Evolutionary conservation across 2,113 vertebrate species (phyloP), one percentile per base, ranked within the genome.

Genomic region (Bagarius yarrelli): DNA sequence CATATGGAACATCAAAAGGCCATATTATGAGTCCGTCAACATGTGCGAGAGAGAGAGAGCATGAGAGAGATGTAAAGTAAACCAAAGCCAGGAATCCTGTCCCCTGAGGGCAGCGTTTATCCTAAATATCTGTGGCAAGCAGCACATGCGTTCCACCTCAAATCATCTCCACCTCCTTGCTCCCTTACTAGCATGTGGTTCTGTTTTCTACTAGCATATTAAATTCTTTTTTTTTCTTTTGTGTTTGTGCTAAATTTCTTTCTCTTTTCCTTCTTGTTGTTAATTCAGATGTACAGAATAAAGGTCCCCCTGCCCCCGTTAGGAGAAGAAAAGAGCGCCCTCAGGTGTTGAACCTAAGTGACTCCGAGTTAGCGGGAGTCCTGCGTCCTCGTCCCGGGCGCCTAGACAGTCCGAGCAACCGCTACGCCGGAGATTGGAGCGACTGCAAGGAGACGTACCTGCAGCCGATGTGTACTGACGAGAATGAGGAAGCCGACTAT

Each of bases 381-480:
- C 91, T 98, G 69, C 92, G 98, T 56, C 94, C 96, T 3, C 91
- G 93, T 73, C 93, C 93, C 0, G 94, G 94, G 0, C 94, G 95
- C 0, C 85, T 99, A 18, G 97, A 99, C 89, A 99, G 98, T 85
- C 96, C 97, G 0, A 99, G 98, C 90, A 99, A 99, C 91, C 97
- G 98, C 79, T 99, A 99, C 0, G 98, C 98, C 0, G 97, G 97
- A 21, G 98, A 98, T 92, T 99, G 98, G 98, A 99, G 96, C 70
- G 75, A 93, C 59, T 99, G 97, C 23, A 94, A 94, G 25, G 95
- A 96, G 64, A 93, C 84, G 80, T 99, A 98, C 88, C 92, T 95
- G 82, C 92, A 90, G 59, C 88, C 85, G 57, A 57, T 81, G 81
- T 82, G 89, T 81, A 85, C 67, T 57, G 91, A 87, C 0, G 95